Evolutionary conservation across 2,113 vertebrate genomes (phyloP).

Genomic region (Macaca nemestrina): DNA sequence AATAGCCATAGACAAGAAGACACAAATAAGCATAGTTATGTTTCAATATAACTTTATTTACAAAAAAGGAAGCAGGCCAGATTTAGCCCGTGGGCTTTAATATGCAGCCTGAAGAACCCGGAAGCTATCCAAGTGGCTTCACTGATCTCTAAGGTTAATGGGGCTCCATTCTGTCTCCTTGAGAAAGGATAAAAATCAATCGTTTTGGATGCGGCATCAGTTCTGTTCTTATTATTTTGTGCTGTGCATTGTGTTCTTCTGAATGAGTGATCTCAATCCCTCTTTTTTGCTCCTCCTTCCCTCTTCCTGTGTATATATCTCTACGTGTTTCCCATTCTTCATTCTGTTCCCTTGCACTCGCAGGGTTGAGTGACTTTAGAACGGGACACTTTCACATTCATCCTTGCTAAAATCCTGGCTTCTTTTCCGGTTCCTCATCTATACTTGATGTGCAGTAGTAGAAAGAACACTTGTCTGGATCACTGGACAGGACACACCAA

Average conservation of each 20-base stretch:
- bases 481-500: not conserved
- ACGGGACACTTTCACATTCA: not conserved
- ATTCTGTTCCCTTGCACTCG: not conserved
- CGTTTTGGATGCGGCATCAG: not conserved
- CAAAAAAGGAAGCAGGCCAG: not conserved
- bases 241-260: not conserved
- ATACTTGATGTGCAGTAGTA: not conserved
- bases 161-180: not conserved
- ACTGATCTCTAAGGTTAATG: not conserved
- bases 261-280: not conserved
- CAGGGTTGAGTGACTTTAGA: not conserved
- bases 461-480: not conserved
- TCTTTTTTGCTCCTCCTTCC: not conserved
- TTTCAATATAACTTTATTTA: conserved; percentile 60
- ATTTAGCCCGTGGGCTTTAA: not conserved
- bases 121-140: not conserved
- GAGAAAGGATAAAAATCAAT: not conserved
- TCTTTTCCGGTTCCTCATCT: not conserved
- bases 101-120: not conserved
- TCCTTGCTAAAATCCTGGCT: not conserved
- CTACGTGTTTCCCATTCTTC: not conserved
- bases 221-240: not conserved
- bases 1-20: not conserved
- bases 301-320: not conserved
- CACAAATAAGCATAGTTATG: not conserved